Evolutionary conservation across 2,888 invertebrate species (phyloP).

Genomic region (Agrenia bidenticulata): DNA sequence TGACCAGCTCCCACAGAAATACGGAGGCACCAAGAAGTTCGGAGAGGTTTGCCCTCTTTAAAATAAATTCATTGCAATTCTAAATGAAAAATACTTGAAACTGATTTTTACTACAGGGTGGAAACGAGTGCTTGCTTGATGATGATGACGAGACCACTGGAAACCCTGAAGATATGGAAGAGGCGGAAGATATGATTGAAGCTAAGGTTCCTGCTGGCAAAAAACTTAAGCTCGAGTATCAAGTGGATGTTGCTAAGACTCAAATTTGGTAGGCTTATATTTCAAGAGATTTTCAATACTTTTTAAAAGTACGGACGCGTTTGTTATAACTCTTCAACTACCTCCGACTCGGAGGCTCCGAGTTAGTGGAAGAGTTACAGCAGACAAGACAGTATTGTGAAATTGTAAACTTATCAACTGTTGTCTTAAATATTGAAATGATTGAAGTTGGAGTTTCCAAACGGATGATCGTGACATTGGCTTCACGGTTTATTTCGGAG

Average conservation of each 20-base stretch:
- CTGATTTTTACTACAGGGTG: background rate
- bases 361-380: too few species aligned
- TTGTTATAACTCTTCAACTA: too few species aligned
- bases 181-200: conserved; percentile 49
- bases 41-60: conserved; percentile 41
- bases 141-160: conserved; percentile 47
- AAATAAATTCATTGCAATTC: background rate
- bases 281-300: too few species aligned
- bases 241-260: conserved; percentile 46
- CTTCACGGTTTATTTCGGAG: conserved; percentile 49
- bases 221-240: conserved; percentile 51
- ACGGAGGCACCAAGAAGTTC: conserved; percentile 47
- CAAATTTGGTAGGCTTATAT: conserved; percentile 51
- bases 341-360: too few species aligned
- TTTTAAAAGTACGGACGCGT: too few species aligned
- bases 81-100: too few species aligned
- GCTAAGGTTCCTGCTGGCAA: conserved; percentile 49
- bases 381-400: too few species aligned
- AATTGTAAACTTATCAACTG: too few species aligned
- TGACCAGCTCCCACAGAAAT: conserved; percentile 49
- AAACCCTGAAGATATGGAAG: conserved; percentile 51
- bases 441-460: conserved; percentile 49
- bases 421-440: background rate
- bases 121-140: conserved; percentile 17
- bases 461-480: conserved; percentile 51